phyloP scores from a whole-genome alignment of 2,797 vertebrate species.

The Esox lucius region DNA sequence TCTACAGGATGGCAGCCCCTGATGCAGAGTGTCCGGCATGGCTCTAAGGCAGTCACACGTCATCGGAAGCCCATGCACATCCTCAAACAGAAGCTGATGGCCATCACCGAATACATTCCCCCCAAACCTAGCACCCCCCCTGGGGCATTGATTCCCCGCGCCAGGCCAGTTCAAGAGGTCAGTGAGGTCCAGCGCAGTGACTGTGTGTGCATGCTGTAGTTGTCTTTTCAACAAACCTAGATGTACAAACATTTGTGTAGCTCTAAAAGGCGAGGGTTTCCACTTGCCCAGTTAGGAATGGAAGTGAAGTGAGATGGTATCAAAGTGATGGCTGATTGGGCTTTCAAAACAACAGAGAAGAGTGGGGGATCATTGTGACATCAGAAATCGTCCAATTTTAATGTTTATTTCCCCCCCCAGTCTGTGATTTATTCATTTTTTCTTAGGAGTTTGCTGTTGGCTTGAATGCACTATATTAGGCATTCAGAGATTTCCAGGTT shows the following conservation, averaged over 20 bases:
- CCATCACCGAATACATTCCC: conserved; percentile 85
- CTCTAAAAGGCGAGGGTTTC: not conserved
- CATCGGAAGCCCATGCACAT: conserved; percentile 86
- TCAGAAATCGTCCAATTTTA: too few relatives aligned
- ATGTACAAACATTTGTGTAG: not conserved
- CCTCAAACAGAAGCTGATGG: conserved; percentile 88
- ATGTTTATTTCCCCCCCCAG: too few relatives aligned
- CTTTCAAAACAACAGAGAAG: too few relatives aligned
- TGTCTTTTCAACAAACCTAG: not conserved
- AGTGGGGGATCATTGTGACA: too few relatives aligned
- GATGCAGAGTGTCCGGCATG: conserved; percentile 78
- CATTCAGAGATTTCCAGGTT: too few relatives aligned
- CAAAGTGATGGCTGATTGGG: not conserved
- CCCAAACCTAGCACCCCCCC: conserved; percentile 67
- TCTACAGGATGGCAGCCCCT: conserved; percentile 81
- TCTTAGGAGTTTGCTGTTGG: too few relatives aligned
- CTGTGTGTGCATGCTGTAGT: not conserved
- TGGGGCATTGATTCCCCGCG: conserved; percentile 59
- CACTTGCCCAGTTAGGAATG: not conserved
- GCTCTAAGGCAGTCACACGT: conserved; percentile 91
- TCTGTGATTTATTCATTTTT: too few relatives aligned
- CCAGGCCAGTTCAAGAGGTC: conserved; percentile 56
- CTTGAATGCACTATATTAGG: too few relatives aligned
- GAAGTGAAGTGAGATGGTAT: not conserved
- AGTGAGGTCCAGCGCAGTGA: not conserved